phyloP scores from a whole-genome alignment of 92 coral and sea anemone species.

The Muricea muricata region DNA sequence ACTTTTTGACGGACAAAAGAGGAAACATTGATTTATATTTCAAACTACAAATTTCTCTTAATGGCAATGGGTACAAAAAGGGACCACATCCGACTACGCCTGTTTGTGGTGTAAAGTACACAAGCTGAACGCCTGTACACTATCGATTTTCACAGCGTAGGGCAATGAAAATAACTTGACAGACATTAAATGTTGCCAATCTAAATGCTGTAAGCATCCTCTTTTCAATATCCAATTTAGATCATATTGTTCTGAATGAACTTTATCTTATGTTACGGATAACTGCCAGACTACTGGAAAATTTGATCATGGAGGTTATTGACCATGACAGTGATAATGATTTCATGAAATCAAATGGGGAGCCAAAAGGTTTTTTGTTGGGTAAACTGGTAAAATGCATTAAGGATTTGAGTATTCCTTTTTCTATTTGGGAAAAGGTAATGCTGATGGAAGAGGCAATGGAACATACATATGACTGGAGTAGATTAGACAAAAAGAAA shows the following conservation, averaged over 20 bases:
- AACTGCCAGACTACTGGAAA: conserved; percentile 53
- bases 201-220: conserved; percentile 29
- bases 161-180: conserved; percentile 39
- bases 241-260: conserved; percentile 60
- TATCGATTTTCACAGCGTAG: conserved; percentile 13
- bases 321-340: conserved; percentile 38
- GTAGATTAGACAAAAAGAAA: conserved; percentile 57
- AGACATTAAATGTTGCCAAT: conserved; percentile 33
- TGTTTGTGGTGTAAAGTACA: conserved; percentile 54
- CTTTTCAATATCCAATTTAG: conserved; percentile 48
- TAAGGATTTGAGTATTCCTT: neutral
- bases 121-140: conserved; percentile 53
- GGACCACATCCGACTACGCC: conserved; percentile 59
- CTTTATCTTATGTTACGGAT: conserved; percentile 44
- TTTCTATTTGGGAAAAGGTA: neutral
- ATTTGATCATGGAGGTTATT: conserved; percentile 48
- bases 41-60: conserved; percentile 57
- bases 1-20: conserved; percentile 38
- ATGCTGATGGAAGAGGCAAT: neutral
- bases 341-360: neutral
- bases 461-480: conserved; percentile 24
- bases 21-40: conserved; percentile 19
- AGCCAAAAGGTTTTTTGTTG: neutral
- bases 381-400: neutral
- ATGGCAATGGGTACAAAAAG: conserved; percentile 66